Evolutionary conservation across 2,113 vertebrate genomes (phyloP).

Genomic region (Hippolais icterina): DNA sequence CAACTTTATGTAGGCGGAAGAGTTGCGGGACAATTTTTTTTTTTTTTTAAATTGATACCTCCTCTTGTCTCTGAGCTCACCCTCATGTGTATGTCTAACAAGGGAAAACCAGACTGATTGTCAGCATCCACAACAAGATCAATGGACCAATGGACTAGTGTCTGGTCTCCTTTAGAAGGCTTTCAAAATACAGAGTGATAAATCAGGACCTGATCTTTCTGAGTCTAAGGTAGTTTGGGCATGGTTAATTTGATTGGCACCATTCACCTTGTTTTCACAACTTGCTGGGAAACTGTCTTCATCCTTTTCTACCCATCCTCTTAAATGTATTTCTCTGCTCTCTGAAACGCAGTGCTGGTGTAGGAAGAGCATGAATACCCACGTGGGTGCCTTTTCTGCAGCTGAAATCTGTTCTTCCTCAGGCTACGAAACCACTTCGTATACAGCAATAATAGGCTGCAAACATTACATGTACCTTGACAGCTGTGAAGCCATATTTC

Average conservation of each 20-base stretch:
- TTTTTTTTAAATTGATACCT: background rate
- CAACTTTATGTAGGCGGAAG: background rate
- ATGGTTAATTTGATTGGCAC: background rate
- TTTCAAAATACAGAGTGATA: background rate
- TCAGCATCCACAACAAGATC: background rate
- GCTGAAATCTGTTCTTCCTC: background rate
- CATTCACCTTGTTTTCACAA: background rate
- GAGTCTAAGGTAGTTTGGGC: background rate
- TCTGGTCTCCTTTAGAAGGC: background rate
- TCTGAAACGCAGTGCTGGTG: background rate
- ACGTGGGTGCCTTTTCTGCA: background rate
- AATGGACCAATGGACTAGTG: background rate
- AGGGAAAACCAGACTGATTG: background rate
- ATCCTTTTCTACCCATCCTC: background rate
- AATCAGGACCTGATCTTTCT: background rate
- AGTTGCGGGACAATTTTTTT: background rate
- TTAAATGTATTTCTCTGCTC: background rate
- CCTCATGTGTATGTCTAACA: background rate
- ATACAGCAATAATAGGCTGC: background rate
- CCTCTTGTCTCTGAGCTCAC: background rate
- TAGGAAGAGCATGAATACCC: background rate
- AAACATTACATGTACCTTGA: conserved; percentile 3
- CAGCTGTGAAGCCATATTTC: conserved; percentile 32
- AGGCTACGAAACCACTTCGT: background rate
- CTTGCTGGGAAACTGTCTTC: background rate